Evolutionary conservation across 2,113 vertebrate genomes (phyloP).

Genomic region (Limnothrissa miodon): DNA sequence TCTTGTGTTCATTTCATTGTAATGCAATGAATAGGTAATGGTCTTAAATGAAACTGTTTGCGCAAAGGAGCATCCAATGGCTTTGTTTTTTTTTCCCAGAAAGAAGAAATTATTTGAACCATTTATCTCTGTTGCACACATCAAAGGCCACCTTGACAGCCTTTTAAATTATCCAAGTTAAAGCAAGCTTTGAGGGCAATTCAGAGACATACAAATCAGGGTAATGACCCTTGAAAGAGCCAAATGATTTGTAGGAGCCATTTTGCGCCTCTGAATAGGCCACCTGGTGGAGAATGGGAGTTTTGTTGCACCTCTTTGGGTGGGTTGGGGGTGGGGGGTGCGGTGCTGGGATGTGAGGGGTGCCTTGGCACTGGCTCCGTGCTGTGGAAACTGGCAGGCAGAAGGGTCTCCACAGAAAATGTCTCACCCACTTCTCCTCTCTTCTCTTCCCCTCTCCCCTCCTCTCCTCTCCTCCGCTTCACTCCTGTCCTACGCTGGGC

Average conservation of each 20-base stretch:
- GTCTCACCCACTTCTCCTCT: not conserved
- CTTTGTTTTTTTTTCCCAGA: not conserved
- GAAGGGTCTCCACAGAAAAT: slow-evolving; percentile 24
- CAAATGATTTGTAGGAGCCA: slow-evolving; percentile 50
- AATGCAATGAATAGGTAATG: not conserved
- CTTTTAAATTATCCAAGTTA: slow-evolving; percentile 1
- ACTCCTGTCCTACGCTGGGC: not conserved
- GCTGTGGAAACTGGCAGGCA: slow-evolving; percentile 34
- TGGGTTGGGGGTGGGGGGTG: too few species aligned
- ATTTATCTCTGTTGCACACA: not conserved
- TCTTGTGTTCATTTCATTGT: not conserved
- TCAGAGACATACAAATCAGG: slow-evolving; percentile 20
- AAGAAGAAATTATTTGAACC: not conserved
- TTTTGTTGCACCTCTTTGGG: slow-evolving; percentile 47
- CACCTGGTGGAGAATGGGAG: slow-evolving; percentile 45
- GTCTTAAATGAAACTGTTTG: not conserved
- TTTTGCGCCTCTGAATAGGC: slow-evolving; percentile 54
- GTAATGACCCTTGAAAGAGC: slow-evolving; percentile 47
- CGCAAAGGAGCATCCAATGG: not conserved
- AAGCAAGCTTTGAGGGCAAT: slow-evolving; percentile 12
- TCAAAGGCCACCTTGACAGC: not conserved
- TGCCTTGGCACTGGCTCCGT: slow-evolving; percentile 38
- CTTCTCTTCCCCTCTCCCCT: not conserved
- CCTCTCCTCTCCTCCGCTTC: not conserved
- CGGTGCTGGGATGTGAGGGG: not conserved